Conservation (phyloP, 2,888 invertebrate genomes). For the Drosophila pseudotalamancana region DNA sequence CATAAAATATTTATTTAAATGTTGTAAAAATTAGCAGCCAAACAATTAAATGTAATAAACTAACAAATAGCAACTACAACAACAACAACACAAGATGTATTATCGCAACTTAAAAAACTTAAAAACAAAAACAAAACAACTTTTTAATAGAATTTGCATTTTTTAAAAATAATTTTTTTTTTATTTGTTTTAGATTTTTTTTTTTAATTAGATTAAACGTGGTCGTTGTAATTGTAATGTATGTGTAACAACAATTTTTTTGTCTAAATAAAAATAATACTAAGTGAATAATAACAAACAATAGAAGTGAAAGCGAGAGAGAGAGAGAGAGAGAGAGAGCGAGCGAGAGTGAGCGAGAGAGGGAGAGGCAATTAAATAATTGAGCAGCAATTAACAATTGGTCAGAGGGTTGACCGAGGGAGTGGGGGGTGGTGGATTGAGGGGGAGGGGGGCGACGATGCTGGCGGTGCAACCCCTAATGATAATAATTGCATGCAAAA, state of each 20-base stretch:
- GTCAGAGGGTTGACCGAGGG: neutral
- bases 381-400: constrained; percentile 11
- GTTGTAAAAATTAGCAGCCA: constrained; percentile 72
- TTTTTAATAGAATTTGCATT: constrained; percentile 36
- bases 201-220: constrained; percentile 42
- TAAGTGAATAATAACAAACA: constrained; percentile 18
- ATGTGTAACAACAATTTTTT: constrained; percentile 57
- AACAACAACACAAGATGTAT: constrained; percentile 49
- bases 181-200: constrained; percentile 8
- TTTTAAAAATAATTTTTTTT: constrained; percentile 23
- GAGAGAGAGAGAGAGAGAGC: neutral
- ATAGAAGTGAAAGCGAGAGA: neutral
- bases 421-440: neutral
- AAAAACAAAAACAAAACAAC: constrained; percentile 7
- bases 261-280: constrained; percentile 64
- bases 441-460: constrained; percentile 2
- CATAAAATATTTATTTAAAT: constrained; percentile 62
- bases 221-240: constrained; percentile 65
- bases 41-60: constrained; percentile 38
- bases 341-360: constrained; percentile 5
- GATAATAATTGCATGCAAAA: constrained; percentile 79
- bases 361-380: constrained; percentile 60
- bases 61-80: constrained; percentile 9
- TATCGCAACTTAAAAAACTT: constrained; percentile 24
- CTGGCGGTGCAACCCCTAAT: constrained; percentile 70